A percentile compares a stretch with the other conserved stretches of the same genome.
These are phyloP conservation scores for Glandiceps talaboti DNA, from an alignment of 53 echinoderm and acorn worm genomes.

Conservation along the genomic window DNA sequence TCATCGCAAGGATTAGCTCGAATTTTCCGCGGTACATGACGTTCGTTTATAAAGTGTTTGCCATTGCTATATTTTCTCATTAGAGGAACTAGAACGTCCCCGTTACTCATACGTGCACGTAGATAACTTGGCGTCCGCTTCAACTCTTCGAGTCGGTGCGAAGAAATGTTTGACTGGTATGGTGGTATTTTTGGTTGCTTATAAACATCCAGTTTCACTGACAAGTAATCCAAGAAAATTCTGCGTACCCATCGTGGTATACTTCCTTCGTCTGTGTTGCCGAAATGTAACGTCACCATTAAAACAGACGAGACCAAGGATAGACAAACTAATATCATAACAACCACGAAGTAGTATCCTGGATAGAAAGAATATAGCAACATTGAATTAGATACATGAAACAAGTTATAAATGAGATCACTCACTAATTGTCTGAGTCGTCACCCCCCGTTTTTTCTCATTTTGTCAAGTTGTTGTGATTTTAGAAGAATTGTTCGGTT, in stretches of 20 bases:
- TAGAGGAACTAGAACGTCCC: not conserved
- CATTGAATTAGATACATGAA: too few relatives aligned
- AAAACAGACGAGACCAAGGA: slow-evolving; percentile 77
- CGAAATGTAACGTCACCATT: slow-evolving; percentile 66
- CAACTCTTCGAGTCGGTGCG: not conserved
- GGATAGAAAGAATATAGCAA: too few relatives aligned
- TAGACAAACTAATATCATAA: slow-evolving; percentile 74
- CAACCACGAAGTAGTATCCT: slow-evolving; percentile 84
- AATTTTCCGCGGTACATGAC: not conserved
- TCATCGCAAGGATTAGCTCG: not conserved
- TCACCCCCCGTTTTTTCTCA: too few relatives aligned
- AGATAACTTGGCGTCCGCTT: not conserved
- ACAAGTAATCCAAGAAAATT: not conserved
- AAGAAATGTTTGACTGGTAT: not conserved
- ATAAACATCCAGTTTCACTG: not conserved
- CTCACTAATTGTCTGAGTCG: too few relatives aligned
- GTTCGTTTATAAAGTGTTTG: not conserved
- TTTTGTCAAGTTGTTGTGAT: too few relatives aligned
- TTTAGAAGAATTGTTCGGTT: too few relatives aligned
- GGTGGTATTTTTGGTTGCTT: not conserved
- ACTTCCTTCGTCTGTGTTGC: slow-evolving; percentile 42
- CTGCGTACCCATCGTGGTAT: slow-evolving; percentile 42
- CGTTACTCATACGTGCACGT: not conserved
- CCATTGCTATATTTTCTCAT: not conserved
- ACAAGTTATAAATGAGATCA: too few relatives aligned